Conservation (phyloP, 92 coral and sea anemone species). For the Epizoanthus ramosus region DNA sequence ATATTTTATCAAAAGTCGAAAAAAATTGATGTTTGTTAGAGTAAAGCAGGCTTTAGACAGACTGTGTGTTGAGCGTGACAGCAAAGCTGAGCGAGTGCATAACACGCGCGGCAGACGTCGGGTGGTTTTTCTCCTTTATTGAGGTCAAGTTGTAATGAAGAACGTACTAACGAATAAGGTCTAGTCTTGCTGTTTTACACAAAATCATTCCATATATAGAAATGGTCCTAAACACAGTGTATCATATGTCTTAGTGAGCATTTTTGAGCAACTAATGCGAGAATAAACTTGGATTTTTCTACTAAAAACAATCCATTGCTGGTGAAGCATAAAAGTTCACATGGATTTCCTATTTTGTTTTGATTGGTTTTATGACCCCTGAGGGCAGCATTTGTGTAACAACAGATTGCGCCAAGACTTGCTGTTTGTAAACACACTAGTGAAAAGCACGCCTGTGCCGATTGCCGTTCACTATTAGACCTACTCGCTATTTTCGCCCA, state of each 20-base stretch:
- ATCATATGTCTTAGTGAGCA: not conserved
- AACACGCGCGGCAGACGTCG: slow-evolving; percentile 19
- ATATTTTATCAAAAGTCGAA: not conserved
- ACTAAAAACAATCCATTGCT: slow-evolving; percentile 6
- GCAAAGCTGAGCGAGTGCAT: not conserved
- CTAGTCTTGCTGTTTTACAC: not conserved
- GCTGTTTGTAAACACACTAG: slow-evolving; percentile 34
- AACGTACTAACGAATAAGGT: not conserved
- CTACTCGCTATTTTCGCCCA: not conserved
- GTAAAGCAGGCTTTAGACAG: not conserved
- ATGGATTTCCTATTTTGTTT: slow-evolving; percentile 8
- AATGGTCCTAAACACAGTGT: not conserved
- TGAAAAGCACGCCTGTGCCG: slow-evolving; percentile 22
- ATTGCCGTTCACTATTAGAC: not conserved
- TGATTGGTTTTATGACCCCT: slow-evolving; percentile 27
- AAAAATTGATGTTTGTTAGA: not conserved
- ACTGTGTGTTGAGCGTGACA: slow-evolving; percentile 33
- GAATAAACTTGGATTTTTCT: not conserved
- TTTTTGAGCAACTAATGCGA: not conserved
- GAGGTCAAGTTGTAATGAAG: slow-evolving; percentile 42
- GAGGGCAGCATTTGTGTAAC: slow-evolving; percentile 23
- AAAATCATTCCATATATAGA: slow-evolving; percentile 23
- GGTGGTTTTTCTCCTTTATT: slow-evolving; percentile 10
- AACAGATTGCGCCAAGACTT: slow-evolving; percentile 9
- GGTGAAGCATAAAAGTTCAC: slow-evolving; percentile 25